Evolutionary conservation across 2,797 vertebrate genomes (phyloP).

Genomic region (Molossus alvarezi): DNA sequence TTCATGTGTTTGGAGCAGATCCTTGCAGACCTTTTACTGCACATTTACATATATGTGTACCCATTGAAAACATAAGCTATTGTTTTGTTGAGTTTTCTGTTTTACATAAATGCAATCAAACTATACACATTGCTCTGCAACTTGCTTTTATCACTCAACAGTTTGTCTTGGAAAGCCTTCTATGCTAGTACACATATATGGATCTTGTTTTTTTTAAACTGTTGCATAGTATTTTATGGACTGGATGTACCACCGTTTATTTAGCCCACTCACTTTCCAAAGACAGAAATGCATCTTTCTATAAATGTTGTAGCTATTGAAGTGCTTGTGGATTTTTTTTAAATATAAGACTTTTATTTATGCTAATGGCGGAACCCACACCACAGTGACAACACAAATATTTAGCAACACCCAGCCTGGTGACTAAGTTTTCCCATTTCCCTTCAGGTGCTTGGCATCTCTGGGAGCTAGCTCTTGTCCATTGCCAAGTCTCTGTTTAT

Average conservation of each 20-base stretch:
- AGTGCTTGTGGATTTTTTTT: constrained; percentile 26
- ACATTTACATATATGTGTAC: no score
- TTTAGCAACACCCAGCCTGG: constrained; percentile 70
- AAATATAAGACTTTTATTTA: constrained; percentile 80
- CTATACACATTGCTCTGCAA: neutral
- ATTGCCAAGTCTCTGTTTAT: constrained; percentile 57
- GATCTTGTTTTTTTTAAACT: neutral
- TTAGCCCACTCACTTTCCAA: constrained; percentile 75
- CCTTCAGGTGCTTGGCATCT: constrained; percentile 71
- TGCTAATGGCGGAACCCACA: constrained; percentile 72
- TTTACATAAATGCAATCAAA: neutral
- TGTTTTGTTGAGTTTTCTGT: neutral
- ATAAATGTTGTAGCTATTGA: constrained; percentile 69
- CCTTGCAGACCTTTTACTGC: neutral
- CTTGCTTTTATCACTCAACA: neutral
- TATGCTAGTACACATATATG: neutral
- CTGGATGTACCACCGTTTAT: neutral
- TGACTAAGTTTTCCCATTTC: constrained; percentile 63
- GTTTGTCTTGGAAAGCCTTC: constrained; percentile 50
- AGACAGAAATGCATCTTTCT: constrained; percentile 78
- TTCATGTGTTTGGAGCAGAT: neutral
- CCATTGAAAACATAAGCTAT: neutral
- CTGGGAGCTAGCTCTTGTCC: neutral
- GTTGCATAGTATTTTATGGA: constrained; percentile 47
- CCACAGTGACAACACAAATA: constrained; percentile 74